Base-by-base conservation (phyloP, 1,140 invertebrate species). In the Chlorops oryzae region DNA sequence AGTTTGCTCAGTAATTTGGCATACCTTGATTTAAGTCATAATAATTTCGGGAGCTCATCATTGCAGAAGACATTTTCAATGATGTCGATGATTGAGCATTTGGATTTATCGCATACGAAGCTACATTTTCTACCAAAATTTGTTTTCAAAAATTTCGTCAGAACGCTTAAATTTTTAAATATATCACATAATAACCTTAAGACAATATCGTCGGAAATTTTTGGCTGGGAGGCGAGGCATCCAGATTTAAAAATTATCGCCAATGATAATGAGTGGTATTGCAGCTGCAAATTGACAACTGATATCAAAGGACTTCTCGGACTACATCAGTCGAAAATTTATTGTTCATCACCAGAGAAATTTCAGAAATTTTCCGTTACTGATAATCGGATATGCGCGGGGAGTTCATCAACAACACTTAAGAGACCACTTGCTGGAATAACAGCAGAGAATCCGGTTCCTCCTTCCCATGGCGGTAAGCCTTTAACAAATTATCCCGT, bases 11-110 rank as follows among this genome's bases (percentile, higher is more conserved):
- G 50, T 2, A 45, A 43, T 13, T 27, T 68, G 6, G 9, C 24
- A 18, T 18, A 55, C 37, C 59, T 57, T 0, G 59, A 65, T 28
- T 56, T 71, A 6, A 58, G 59, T 25, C 49, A 51, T 18, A 69
- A 67, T 22, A 51, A 58, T 32, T 58, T 63, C 18, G 37, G 47
- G 7, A 12, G 50, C 1, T 34, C 47, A 27, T 48, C 67, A 10
- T 38, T 21, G 1, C 28, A 43, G 5, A 50, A 56, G 25, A 50
- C 48, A 0, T 67, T 71, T 21, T 34, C 39, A 6, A 59, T 58
- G 37, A n/a, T 71, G 22, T 56, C 54, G 1, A 55, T 55, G 47
- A 54, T 63, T 6, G 50, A 60, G 46, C 28, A 13, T 21, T 32
- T 70, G 2, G 35, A 55, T 49, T 25, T 71, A 21, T 48, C 56